Base-by-base conservation (phyloP, 37 sponge, comb jelly and placozoan genomes). In the Chondrosia reniformis region DNA sequence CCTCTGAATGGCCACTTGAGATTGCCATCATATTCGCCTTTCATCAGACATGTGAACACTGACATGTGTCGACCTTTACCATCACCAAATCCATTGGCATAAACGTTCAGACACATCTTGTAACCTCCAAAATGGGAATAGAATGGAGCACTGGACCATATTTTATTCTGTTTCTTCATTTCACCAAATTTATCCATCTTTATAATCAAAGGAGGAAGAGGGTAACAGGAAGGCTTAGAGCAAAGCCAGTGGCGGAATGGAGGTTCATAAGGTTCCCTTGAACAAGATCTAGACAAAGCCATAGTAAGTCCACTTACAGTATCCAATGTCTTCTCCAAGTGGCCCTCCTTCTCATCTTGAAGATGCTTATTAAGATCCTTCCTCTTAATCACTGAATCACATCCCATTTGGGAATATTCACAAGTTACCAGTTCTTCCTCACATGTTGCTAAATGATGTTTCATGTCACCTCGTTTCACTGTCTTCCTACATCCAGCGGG, bases 71-170 rank as follows among this genome's bases (percentile, higher is more conserved):
- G n/a, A n/a, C n/a, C n/a, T n/a, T n/a, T n/a, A n/a, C n/a, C n/a
- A n/a, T n/a, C n/a, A n/a, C n/a, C n/a, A n/a, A n/a, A n/a, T n/a
- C n/a, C n/a, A n/a, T n/a, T n/a, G n/a, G n/a, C n/a, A n/a, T n/a
- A n/a, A n/a, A n/a, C 82, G 4, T 71, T 2, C 4, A 87, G 65
- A 58, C 88, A 78, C 34, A 83, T 32, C 39, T 54, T 80, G 56
- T 87, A 87, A 2, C 88, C 88, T 25, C 83, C 74, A 15, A 74
- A 72, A 45, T 82, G 83, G 32, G 88, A 79, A 55, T 82, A 82
- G 39, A 87, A 77, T 25, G 79, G 74, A 38, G 55, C 56, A 34
- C 83, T 82, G 46, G 28, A 67, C 83, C 88, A 87, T 40, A 10
- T 44, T 36, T 12, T 25, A 21, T 40, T 25, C 17, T 3, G 39